Evolutionary conservation across 2,113 vertebrate genomes (phyloP).

Genomic region (Gymnogyps californianus): DNA sequence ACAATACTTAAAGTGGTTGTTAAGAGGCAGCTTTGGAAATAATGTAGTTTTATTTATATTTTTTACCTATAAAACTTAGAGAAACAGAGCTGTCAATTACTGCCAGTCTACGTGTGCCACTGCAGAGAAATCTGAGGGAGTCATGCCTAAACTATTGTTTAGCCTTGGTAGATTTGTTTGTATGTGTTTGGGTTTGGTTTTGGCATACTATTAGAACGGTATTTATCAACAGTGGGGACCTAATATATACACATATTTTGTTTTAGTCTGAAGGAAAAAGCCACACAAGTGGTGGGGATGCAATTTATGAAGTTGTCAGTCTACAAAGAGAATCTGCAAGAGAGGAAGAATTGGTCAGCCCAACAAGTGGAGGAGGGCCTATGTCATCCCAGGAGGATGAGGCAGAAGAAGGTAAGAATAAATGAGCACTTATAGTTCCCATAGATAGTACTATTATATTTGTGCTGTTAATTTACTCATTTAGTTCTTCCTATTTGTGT

Average conservation of each 20-base stretch:
- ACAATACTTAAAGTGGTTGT: not conserved
- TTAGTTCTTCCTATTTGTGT: not conserved
- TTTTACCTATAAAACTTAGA: not conserved
- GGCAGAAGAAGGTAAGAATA: conserved; percentile 85
- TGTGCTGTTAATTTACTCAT: not conserved
- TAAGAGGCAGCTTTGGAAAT: not conserved
- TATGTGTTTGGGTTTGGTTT: not conserved
- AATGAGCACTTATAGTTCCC: not conserved
- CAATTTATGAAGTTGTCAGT: conserved; percentile 92
- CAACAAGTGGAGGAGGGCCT: conserved; percentile 71
- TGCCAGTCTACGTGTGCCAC: not conserved
- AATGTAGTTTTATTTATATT: not conserved
- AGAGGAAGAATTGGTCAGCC: conserved; percentile 72
- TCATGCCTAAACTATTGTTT: not conserved
- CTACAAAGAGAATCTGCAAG: conserved; percentile 88
- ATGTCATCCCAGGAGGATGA: conserved; percentile 88
- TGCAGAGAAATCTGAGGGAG: not conserved
- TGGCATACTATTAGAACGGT: not conserved
- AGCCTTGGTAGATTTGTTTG: not conserved
- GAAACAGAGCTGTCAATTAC: not conserved
- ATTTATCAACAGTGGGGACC: not conserved
- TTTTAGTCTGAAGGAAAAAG: conserved; percentile 80
- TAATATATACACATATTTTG: not conserved
- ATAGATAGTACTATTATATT: not conserved
- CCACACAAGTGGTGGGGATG: conserved; percentile 79